These are phyloP conservation scores for Latheticus oryzae DNA, from an alignment of 2,888 invertebrate genomes.

Conservation along the genomic window DNA sequence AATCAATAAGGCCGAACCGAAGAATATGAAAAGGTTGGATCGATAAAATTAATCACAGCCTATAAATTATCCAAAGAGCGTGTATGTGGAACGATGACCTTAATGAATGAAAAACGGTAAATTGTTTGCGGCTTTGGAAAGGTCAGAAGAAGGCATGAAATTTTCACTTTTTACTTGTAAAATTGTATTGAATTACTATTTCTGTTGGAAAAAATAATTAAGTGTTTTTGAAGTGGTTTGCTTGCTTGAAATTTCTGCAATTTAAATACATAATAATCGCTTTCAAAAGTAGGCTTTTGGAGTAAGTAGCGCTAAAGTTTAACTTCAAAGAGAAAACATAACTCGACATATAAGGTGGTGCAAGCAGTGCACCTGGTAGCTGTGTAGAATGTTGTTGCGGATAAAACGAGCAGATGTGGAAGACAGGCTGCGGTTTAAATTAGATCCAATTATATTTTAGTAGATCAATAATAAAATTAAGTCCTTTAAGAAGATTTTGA, in stretches of 20 bases:
- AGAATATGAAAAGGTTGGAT: neutral
- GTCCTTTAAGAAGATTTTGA: slow-evolving; percentile 18
- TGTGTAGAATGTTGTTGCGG: slow-evolving; percentile 2
- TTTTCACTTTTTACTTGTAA: too few relatives aligned
- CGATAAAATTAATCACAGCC: slow-evolving; percentile 7
- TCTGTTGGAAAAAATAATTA: slow-evolving; percentile 3
- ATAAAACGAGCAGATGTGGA: slow-evolving; percentile 3
- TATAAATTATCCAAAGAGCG: slow-evolving; percentile 3
- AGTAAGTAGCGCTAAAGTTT: slow-evolving; percentile 5
- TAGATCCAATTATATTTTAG: slow-evolving; percentile 28
- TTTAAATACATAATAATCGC: slow-evolving; percentile 30
- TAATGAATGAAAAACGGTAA: neutral
- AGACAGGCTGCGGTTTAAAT: slow-evolving; percentile 15
- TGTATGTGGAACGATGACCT: neutral
- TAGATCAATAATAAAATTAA: slow-evolving; percentile 24
- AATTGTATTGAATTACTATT: too few relatives aligned
- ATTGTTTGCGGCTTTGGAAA: slow-evolving; percentile 1
- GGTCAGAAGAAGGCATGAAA: too few relatives aligned
- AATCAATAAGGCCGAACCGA: too few relatives aligned
- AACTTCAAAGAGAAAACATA: slow-evolving; percentile 8
- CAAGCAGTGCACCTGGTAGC: slow-evolving; percentile 7
- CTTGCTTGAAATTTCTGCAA: slow-evolving; percentile 8
- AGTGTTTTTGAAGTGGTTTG: too few relatives aligned
- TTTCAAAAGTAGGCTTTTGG: slow-evolving; percentile 8
- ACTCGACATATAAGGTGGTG: slow-evolving; percentile 10